These are phyloP conservation scores for Hyla sarda DNA, from an alignment of 2,113 vertebrate genomes.

Conservation along the genomic window DNA sequence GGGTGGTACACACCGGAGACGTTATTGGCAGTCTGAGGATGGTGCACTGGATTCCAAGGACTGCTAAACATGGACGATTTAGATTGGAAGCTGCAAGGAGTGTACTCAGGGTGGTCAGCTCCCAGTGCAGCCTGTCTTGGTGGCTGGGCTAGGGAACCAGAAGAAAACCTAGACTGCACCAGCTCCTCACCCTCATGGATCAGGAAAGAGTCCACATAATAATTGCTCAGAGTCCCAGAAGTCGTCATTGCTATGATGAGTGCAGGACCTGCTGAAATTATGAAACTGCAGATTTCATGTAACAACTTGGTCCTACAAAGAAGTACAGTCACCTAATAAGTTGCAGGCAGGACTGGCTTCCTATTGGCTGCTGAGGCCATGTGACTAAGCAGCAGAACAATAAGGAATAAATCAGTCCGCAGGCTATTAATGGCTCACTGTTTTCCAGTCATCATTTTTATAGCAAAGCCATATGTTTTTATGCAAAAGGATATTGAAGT, in stretches of 20 bases:
- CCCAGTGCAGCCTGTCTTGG: conserved; percentile 77
- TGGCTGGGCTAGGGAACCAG: conserved; percentile 81
- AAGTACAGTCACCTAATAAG: conserved; percentile 95
- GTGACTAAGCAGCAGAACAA: conserved; percentile 92
- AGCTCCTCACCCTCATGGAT: conserved; percentile 88
- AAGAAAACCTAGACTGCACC: conserved; percentile 81
- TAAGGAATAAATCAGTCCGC: conserved; percentile 99
- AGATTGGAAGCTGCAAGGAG: conserved; percentile 90
- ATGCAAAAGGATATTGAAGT: conserved; percentile 89
- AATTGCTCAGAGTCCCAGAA: conserved; percentile 92
- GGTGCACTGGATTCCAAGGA: conserved; percentile 89
- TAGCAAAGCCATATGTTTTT: conserved; percentile 88
- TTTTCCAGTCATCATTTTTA: conserved; percentile 95
- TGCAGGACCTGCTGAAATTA: conserved; percentile 88
- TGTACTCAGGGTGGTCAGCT: conserved; percentile 86
- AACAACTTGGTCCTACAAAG: conserved; percentile 93
- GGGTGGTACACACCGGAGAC: conserved; percentile 88
- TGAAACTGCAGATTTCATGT: conserved; percentile 95
- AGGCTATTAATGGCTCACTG: conserved; percentile 93
- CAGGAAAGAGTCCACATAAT: conserved; percentile 95
- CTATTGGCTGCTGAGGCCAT: conserved; percentile 86
- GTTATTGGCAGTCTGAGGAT: conserved; percentile 80
- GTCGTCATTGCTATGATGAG: conserved; percentile 83
- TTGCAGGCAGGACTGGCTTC: conserved; percentile 79
- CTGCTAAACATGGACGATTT: conserved; percentile 88